Conservation (phyloP, 92 coral and sea anemone species). For the Porites evermanni region DNA sequence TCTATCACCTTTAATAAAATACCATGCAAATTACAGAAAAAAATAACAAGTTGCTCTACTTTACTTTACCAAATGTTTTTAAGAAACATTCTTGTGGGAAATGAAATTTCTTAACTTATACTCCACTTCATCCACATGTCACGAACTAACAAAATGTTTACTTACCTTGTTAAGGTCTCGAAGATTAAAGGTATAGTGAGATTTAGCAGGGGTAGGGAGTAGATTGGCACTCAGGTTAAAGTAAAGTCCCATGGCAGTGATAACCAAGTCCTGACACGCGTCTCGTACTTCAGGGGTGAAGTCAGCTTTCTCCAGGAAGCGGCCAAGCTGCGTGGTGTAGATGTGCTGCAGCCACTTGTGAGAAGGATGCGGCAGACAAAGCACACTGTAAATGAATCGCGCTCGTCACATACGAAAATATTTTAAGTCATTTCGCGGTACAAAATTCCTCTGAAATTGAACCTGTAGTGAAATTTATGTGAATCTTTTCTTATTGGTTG, state of each 20-base stretch:
- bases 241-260: conserved; percentile 78
- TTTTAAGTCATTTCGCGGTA: not conserved
- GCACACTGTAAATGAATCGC: conserved; percentile 56
- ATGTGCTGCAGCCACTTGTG: conserved; percentile 88
- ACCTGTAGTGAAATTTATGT: too few relatives aligned
- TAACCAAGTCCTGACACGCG: conserved; percentile 76
- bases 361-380: conserved; percentile 92
- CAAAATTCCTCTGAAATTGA: too few relatives aligned
- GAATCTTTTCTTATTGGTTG: too few relatives aligned
- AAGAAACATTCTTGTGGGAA: too few relatives aligned
- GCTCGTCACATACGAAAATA: not conserved
- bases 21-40: not conserved
- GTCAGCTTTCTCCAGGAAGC: conserved; percentile 89
- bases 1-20: conserved; percentile 78
- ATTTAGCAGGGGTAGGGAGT: conserved; percentile 95
- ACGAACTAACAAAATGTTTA: too few relatives aligned
- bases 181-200: conserved; percentile 93
- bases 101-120: too few relatives aligned
- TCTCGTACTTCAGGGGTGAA: conserved; percentile 88
- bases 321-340: conserved; percentile 93
- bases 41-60: too few relatives aligned
- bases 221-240: conserved; percentile 77
- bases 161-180: conserved; percentile 92
- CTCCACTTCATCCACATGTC: too few relatives aligned
- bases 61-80: too few relatives aligned